These are phyloP conservation scores for Cheilosia urbana DNA, from an alignment of 2,888 invertebrate species.

Conservation along the genomic window DNA sequence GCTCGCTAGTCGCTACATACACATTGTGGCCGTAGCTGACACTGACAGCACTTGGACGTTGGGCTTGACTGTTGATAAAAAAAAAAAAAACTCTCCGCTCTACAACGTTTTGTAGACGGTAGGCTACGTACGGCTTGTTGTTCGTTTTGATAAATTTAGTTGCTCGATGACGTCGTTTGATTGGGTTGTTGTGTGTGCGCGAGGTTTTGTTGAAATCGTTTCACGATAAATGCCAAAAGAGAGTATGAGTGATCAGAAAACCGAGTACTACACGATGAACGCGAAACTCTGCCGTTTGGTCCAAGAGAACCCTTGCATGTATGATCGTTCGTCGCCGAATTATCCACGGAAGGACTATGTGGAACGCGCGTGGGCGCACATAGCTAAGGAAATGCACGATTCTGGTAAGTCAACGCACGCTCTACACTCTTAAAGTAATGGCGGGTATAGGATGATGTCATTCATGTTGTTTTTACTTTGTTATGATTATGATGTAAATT, in stretches of 20 bases:
- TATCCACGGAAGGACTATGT: conserved; percentile 80
- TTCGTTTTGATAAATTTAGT: conserved; percentile 47
- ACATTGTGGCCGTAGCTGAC: background rate
- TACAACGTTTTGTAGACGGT: background rate
- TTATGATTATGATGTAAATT: background rate
- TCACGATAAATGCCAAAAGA: conserved; percentile 40
- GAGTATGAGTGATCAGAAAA: conserved; percentile 76
- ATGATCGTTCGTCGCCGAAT: conserved; percentile 80
- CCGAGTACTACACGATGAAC: conserved; percentile 79
- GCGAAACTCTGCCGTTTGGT: conserved; percentile 81
- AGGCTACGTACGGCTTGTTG: background rate
- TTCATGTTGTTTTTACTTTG: background rate
- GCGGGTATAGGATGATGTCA: background rate
- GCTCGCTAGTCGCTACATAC: background rate
- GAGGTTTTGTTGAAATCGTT: background rate
- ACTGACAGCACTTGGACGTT: no score
- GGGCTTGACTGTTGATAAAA: background rate
- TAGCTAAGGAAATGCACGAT: conserved; percentile 80
- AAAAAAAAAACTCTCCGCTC: conserved; percentile 10
- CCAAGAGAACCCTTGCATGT: conserved; percentile 80
- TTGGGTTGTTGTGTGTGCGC: conserved; percentile 22
- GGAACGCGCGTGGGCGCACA: conserved; percentile 80
- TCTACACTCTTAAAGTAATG: conserved; percentile 19
- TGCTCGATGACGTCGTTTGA: conserved; percentile 52
- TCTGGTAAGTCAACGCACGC: conserved; percentile 58